These are phyloP conservation scores for Cephus sareptanus DNA, from an alignment of 2,888 invertebrate genomes.

Conservation along the genomic window DNA sequence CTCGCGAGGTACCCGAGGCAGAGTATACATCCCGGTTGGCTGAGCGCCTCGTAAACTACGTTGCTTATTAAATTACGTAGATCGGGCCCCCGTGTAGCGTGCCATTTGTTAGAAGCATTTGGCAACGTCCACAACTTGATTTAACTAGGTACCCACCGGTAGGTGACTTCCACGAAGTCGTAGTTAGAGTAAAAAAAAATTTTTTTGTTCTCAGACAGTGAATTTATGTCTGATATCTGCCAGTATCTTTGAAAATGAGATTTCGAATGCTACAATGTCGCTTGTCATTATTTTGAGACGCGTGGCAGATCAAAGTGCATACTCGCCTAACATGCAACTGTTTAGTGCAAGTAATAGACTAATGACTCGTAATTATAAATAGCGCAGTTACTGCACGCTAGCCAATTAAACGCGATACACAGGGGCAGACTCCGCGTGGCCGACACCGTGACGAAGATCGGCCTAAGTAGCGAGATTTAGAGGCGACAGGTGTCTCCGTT, in stretches of 20 bases:
- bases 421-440: conserved; percentile 32
- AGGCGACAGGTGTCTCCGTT: conserved; percentile 56
- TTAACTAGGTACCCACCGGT: not conserved
- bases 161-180: not conserved
- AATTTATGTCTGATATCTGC: not conserved
- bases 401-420: conserved; percentile 61
- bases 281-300: not conserved
- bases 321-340: conserved; percentile 10
- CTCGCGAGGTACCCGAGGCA: not conserved
- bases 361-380: conserved; percentile 57
- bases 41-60: conserved; percentile 41
- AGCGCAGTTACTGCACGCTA: conserved; percentile 44
- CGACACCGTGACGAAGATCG: conserved; percentile 46
- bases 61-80: conserved; percentile 48
- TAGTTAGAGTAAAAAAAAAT: not conserved
- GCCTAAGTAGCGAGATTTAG: conserved; percentile 63
- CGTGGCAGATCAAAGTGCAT: conserved; percentile 17
- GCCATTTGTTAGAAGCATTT: conserved; percentile 36
- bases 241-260: not conserved
- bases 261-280: not conserved
- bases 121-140: conserved; percentile 26
- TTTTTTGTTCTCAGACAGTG: not conserved
- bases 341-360: conserved; percentile 54
- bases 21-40: not conserved
- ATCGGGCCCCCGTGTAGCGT: conserved; percentile 23